These are phyloP conservation scores for Hippocampus mohnikei DNA, from an alignment of 2,113 vertebrate genomes.

Conservation along the genomic window DNA sequence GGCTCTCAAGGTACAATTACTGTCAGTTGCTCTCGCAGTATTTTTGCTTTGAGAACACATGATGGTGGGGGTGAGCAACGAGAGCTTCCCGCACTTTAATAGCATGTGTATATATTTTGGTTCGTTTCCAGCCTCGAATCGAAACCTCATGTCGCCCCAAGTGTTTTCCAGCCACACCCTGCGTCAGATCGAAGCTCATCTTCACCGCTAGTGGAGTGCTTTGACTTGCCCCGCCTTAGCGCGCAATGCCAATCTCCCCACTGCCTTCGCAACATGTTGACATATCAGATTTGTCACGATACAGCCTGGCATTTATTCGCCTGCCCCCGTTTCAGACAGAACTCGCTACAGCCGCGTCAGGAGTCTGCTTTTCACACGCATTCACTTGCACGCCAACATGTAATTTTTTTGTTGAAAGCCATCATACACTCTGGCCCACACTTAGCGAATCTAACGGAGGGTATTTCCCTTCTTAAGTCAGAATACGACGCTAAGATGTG, in stretches of 20 bases:
- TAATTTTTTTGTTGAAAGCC: neutral
- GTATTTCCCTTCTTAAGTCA: neutral
- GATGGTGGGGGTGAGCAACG: neutral
- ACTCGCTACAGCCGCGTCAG: neutral
- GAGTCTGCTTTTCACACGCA: neutral
- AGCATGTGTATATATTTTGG: neutral
- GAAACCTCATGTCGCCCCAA: slow-evolving; percentile 16
- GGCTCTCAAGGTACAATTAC: slow-evolving; percentile 58
- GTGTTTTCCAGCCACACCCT: slow-evolving; percentile 13
- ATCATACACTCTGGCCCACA: slow-evolving; percentile 7
- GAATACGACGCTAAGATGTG: slow-evolving; percentile 16
- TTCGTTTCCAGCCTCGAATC: neutral
- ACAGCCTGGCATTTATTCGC: neutral
- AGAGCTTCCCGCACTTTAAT: neutral
- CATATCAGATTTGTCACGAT: neutral
- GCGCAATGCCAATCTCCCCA: neutral
- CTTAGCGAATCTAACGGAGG: neutral
- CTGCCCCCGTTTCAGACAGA: neutral
- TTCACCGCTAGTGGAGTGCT: slow-evolving; percentile 38
- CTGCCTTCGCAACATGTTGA: neutral
- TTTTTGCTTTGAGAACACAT: neutral
- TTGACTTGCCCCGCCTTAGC: slow-evolving; percentile 33
- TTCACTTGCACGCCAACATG: neutral
- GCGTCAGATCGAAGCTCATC: slow-evolving; percentile 36
- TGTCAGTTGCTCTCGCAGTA: slow-evolving; percentile 18